phyloP scores from a whole-genome alignment of 2,113 vertebrate species.

The Alectura lathami region DNA sequence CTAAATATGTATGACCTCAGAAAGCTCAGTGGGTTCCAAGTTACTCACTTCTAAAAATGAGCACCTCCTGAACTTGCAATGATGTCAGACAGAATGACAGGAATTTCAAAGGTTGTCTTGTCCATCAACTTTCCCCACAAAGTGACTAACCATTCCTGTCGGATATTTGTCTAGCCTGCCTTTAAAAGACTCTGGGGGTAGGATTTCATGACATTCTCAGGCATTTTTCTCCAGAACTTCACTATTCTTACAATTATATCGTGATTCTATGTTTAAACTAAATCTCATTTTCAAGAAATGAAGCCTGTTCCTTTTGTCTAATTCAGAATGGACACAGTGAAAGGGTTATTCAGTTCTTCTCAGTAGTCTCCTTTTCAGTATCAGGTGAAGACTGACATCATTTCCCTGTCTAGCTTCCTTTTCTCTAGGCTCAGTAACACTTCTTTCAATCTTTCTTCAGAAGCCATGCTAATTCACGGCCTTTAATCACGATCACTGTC shows the following conservation, averaged over 20 bases:
- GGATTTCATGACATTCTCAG: neutral
- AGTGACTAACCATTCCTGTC: neutral
- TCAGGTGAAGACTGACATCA: neutral
- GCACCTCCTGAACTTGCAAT: neutral
- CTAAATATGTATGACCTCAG: neutral
- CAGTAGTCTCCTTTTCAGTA: neutral
- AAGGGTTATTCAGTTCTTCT: neutral
- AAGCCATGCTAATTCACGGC: neutral
- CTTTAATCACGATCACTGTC: neutral
- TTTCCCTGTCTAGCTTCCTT: neutral
- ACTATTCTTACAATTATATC: neutral
- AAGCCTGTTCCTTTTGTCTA: neutral
- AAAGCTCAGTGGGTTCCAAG: neutral
- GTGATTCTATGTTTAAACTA: neutral
- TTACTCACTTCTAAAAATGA: neutral
- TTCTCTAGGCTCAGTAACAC: neutral
- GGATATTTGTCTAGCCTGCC: neutral
- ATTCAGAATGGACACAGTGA: neutral
- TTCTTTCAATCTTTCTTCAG: neutral
- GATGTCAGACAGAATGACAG: neutral
- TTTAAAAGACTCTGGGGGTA: neutral
- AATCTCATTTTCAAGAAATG: neutral
- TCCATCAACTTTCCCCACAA: neutral
- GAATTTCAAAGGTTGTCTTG: neutral
- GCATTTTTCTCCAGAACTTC: neutral